phyloP scores from a whole-genome alignment of 2,113 vertebrate species.

The Ctenomys sociabilis region DNA sequence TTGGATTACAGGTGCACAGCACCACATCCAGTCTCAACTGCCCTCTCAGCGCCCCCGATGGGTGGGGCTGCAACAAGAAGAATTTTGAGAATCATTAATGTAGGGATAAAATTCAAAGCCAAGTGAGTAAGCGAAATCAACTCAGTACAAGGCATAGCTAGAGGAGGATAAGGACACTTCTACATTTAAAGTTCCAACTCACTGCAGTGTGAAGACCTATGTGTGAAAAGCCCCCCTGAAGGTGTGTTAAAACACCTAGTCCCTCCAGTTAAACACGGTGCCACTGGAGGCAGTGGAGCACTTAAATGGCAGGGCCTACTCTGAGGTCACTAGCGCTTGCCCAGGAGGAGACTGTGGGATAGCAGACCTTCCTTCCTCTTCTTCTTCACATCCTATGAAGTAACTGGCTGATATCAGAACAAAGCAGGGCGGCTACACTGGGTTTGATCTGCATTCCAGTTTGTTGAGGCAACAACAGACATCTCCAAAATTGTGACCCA shows the following conservation, averaged over 20 bases:
- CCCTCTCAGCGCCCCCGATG: too few species aligned
- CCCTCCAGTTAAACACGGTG: not conserved
- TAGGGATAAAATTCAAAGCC: not conserved
- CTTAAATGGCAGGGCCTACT: not conserved
- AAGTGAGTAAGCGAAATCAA: not conserved
- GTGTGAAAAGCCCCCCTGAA: not conserved
- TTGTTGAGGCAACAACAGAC: not conserved
- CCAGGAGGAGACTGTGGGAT: not conserved
- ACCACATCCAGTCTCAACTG: too few species aligned
- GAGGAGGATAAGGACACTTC: not conserved
- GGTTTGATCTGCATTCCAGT: too few species aligned
- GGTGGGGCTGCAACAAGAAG: not conserved
- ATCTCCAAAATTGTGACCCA: not conserved
- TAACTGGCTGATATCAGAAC: not conserved
- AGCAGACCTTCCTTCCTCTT: not conserved
- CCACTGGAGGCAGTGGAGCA: too few species aligned
- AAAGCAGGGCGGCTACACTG: too few species aligned
- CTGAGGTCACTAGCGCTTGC: not conserved
- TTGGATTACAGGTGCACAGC: too few species aligned
- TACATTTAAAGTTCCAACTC: not conserved
- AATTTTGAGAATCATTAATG: not conserved
- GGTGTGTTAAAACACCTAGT: not conserved
- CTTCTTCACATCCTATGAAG: not conserved
- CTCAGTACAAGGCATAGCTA: not conserved
- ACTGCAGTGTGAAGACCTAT: not conserved